Conservation (phyloP, 2,113 vertebrate genomes). For the Garra rufa region DNA sequence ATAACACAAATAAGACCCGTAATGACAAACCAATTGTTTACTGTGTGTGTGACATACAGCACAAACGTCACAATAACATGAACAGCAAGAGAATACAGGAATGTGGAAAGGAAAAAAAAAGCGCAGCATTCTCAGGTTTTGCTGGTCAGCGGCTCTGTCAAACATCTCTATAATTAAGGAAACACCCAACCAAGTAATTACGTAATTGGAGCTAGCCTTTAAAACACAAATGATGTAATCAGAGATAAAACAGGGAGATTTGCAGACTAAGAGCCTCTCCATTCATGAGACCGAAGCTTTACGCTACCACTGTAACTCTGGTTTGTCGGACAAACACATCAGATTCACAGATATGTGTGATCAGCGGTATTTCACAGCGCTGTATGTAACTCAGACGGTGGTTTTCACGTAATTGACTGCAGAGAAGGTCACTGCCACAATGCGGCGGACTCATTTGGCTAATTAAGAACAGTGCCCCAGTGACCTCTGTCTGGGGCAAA, state of each 20-base stretch:
- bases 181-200: conserved; percentile 78
- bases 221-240: conserved; percentile 80
- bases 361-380: conserved; percentile 9
- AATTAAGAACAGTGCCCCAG: conserved; percentile 56
- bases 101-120: conserved; percentile 55
- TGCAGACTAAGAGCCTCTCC: conserved; percentile 48
- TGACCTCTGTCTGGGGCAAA: conserved; percentile 83
- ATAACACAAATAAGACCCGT: background rate
- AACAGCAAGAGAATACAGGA: background rate
- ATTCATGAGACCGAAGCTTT: background rate
- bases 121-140: conserved; percentile 67
- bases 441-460: conserved; percentile 4
- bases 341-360: conserved; percentile 26
- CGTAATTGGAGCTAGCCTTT: conserved; percentile 79
- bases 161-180: conserved; percentile 76
- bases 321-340: background rate
- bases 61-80: conserved; percentile 17
- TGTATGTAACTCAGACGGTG: background rate
- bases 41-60: conserved; percentile 21
- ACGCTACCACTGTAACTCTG: background rate
- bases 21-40: background rate
- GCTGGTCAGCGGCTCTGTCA: conserved; percentile 73
- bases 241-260: conserved; percentile 66
- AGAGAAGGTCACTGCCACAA: conserved; percentile 23
- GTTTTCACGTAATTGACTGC: background rate